Base-by-base conservation (phyloP, 2,797 vertebrate species). In the Cygnus olor region DNA sequence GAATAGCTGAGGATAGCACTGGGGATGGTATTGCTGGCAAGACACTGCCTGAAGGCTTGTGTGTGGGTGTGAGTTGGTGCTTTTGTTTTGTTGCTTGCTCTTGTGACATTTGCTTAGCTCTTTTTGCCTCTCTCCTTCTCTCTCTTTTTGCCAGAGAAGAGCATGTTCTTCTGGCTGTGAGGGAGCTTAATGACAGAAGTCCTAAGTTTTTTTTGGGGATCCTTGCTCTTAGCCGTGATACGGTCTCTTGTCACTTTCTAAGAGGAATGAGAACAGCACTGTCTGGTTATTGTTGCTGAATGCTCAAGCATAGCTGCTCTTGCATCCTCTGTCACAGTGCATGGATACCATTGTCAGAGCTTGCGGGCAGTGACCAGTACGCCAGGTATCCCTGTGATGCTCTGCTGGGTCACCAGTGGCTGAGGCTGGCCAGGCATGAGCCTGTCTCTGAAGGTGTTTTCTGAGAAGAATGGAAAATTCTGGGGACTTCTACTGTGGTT, bases 151-250 rank as follows among this genome's bases (percentile, higher is more conserved):
- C 42, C 1, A 1, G 25, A 82, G 47, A 64, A 34, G 11, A 87
- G 7, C 0, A 0, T 27, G 28, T 24, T 4, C 27, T 78, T 85
- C 68, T 80, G 24, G 34, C 38, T 5, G 0, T 6, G 1, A 34
- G 32, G 13, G 28, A 71, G 13, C 19, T 24, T 45, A 70, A 68
- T 25, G 27, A 57, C 10, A 22, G 83, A 30, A 10, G 4, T 60
- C 32, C 51, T 70, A 40, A 38, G 10, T 15, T 70, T 89, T 56
- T 15, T 14, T 0, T 18, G 21, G 34, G 34, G 14, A n/a, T 58
- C 49, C 21, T 64, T 66, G 44, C 27, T 90, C 5, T 6, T 25
- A 27, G 49, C 51, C 22, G 1, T 0, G 6, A 15, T 22, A 11
- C 6, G 63, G 47, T 17, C 38, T 20, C 57, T 79, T 58, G 42